Base-by-base conservation (phyloP, 2,797 vertebrate species). In the Silurus lanzhouensis region DNA sequence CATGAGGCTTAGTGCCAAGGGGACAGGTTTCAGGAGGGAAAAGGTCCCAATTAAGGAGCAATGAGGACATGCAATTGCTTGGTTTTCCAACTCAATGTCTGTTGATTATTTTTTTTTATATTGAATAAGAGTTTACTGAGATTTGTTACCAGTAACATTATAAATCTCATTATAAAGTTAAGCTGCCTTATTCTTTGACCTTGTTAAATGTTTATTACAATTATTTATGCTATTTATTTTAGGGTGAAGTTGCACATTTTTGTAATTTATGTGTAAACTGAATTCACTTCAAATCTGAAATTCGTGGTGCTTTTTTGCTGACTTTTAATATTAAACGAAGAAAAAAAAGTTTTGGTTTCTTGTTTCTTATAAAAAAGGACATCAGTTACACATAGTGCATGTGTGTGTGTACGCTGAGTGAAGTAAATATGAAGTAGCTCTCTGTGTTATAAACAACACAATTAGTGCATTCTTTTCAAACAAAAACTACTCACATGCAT, bases 391-490 rank as follows among this genome's bases (percentile, higher is more conserved):
- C 25, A 27, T 6, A 25, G 14, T 27, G n/a, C 5, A 3, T 74
- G 27, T 60, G 52, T 76, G 46, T 76, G 46, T 55, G 48, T 31
- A 12, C 0, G 79, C 19, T 19, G 17, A 67, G 3, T 27, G 58
- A 81, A 67, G n/a, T 48, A 67, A 20, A 66, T 19, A 27, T 60
- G 38, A 77, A 22, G 60, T n/a, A n/a, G 31, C 31, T 38, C 38
- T 57, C 76, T 79, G 83, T 86, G 74, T 83, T 81, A 82, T 86
- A 84, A 84, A 83, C 67, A 76, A 77, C 81, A 83, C 38, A 78
- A 74, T 88, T 88, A 90, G 72, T 88, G 83, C 86, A 72, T 87
- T 57, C 76, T 87, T 87, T 88, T 91, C 84, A 84, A 89, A 44
- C 6, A 78, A 31, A 77, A 58, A 84, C 81, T 86, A 67, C 66